These are phyloP conservation scores for Nerophis lumbriciformis DNA, from an alignment of 2,113 vertebrate species.

Conservation along the genomic window DNA sequence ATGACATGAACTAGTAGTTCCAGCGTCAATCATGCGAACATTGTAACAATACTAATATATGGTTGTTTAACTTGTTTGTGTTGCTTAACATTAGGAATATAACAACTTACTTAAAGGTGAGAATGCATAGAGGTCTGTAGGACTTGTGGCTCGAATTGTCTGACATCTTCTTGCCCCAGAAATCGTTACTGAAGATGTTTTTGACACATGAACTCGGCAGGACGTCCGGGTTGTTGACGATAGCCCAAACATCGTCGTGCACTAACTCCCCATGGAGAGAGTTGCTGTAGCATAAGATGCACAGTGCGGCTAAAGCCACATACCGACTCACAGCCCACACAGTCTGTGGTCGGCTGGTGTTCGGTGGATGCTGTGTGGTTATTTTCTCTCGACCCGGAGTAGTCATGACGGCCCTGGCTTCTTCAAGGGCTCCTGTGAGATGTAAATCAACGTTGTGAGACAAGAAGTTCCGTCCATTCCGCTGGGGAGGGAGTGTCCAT, in stretches of 20 bases:
- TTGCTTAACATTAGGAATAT: no score
- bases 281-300: conserved; percentile 82
- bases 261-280: conserved; percentile 89
- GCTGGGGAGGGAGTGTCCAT: conserved; percentile 27
- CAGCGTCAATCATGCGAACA: background rate
- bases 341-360: conserved; percentile 25
- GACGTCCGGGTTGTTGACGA: conserved; percentile 92
- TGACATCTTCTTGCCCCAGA: conserved; percentile 94
- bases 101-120: conserved; percentile 88
- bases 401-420: conserved; percentile 67
- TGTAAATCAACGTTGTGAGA: conserved; percentile 1
- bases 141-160: conserved; percentile 98
- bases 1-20: background rate
- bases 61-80: background rate
- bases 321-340: conserved; percentile 47
- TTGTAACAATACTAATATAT: background rate
- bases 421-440: conserved; percentile 31
- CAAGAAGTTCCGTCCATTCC: conserved; percentile 38
- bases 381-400: conserved; percentile 42
- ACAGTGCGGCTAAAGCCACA: conserved; percentile 65
- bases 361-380: conserved; percentile 19
- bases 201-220: conserved; percentile 72
- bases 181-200: conserved; percentile 86
- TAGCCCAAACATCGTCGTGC: conserved; percentile 97
- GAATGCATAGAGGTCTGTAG: conserved; percentile 90